phyloP scores from a whole-genome alignment of 2,888 invertebrate genomes.

The Nomada lathburiana region DNA sequence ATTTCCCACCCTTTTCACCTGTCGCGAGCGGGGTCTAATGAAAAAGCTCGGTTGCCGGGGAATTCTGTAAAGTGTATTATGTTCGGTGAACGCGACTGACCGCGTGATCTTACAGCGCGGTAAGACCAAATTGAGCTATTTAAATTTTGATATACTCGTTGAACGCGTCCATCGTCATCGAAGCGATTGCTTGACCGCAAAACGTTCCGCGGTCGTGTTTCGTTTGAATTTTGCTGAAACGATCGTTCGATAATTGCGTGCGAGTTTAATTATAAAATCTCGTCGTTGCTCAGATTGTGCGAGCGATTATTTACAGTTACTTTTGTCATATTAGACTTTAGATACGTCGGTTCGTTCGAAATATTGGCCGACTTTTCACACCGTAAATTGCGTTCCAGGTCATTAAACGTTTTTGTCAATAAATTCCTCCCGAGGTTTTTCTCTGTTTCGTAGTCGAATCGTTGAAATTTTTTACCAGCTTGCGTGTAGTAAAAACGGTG shows the following conservation, averaged over 20 bases:
- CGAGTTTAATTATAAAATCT: neutral
- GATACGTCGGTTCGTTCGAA: neutral
- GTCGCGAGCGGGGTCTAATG: conserved; percentile 11
- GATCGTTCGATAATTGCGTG: neutral
- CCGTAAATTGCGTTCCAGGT: neutral
- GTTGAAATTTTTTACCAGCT: conserved; percentile 29
- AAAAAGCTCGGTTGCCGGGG: neutral
- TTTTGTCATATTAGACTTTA: neutral
- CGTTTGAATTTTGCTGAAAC: neutral
- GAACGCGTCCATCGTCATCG: neutral
- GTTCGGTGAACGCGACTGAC: conserved; percentile 1
- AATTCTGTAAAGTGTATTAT: conserved; percentile 12
- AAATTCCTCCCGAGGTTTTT: conserved; percentile 39
- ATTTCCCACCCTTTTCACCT: conserved; percentile 20
- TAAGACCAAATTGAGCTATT: conserved; percentile 2
- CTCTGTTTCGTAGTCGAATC: conserved; percentile 38
- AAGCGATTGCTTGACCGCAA: neutral
- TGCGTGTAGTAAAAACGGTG: conserved; percentile 32
- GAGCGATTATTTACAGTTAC: neutral
- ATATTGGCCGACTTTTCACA: conserved; percentile 11
- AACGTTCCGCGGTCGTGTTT: neutral
- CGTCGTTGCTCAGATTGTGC: neutral
- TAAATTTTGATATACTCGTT: neutral
- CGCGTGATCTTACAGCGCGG: neutral
- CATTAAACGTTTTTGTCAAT: conserved; percentile 48